These are phyloP conservation scores for Oenanthe melanoleuca DNA, from an alignment of 2,113 vertebrate species.

Conservation along the genomic window DNA sequence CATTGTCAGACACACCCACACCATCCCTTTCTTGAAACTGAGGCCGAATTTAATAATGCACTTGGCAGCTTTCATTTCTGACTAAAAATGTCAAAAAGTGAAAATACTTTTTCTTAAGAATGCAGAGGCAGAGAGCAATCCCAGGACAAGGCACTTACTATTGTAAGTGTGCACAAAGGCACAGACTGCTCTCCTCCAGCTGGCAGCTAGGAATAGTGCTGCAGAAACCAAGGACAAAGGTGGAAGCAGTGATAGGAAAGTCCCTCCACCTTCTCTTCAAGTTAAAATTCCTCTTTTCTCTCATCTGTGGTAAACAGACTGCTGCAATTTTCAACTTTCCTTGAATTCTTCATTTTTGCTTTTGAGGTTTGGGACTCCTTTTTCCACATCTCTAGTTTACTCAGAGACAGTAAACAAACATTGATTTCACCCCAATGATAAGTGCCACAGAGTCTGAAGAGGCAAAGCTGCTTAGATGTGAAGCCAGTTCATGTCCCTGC, in stretches of 20 bases:
- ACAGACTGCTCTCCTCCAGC: neutral
- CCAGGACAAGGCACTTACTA: neutral
- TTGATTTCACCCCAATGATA: neutral
- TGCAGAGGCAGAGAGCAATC: neutral
- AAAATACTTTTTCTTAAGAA: slow-evolving; percentile 16
- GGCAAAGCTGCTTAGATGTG: neutral
- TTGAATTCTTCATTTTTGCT: neutral
- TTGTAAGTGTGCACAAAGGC: neutral
- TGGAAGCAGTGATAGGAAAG: neutral
- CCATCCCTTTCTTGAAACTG: slow-evolving; percentile 19
- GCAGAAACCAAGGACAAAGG: neutral
- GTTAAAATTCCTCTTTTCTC: neutral
- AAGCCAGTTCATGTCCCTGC: neutral
- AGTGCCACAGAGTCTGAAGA: neutral
- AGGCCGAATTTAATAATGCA: neutral
- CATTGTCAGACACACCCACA: slow-evolving; percentile 43
- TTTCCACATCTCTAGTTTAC: neutral
- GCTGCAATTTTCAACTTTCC: neutral
- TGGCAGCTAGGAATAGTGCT: neutral
- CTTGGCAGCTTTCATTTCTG: neutral
- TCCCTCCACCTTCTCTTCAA: neutral
- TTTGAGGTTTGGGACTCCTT: neutral
- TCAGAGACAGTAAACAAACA: neutral
- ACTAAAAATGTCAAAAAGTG: slow-evolving; percentile 42
- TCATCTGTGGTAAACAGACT: neutral